phyloP scores from a whole-genome alignment of 2,113 vertebrate species.

The Echinops telfairi region DNA sequence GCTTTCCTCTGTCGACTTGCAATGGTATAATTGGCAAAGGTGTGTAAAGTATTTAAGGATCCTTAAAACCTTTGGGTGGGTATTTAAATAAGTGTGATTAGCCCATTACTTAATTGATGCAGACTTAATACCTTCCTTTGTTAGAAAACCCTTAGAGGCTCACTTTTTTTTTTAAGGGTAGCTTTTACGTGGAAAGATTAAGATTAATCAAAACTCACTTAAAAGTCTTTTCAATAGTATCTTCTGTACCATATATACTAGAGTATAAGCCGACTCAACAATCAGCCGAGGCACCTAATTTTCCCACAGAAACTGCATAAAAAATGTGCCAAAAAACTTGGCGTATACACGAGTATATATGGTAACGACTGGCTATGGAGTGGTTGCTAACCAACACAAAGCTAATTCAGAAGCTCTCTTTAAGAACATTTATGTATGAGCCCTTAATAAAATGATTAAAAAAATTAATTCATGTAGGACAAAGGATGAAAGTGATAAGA shows the following conservation, averaged over 20 bases:
- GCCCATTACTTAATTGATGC: slow-evolving; percentile 17
- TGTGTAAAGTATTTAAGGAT: slow-evolving; percentile 21
- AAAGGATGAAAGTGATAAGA: too few relatives aligned
- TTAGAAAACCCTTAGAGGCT: slow-evolving; percentile 34
- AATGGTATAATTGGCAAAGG: not conserved
- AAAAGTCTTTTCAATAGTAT: slow-evolving; percentile 70
- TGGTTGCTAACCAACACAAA: slow-evolving; percentile 14
- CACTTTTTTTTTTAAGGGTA: slow-evolving; percentile 32
- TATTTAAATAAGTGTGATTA: slow-evolving; percentile 45
- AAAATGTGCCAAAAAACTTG: too few relatives aligned
- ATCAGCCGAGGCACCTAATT: too few relatives aligned
- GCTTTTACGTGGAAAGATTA: slow-evolving; percentile 27
- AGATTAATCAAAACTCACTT: slow-evolving; percentile 62
- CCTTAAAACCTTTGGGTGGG: not conserved
- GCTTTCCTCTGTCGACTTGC: slow-evolving; percentile 39
- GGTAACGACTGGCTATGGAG: not conserved
- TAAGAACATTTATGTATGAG: too few relatives aligned
- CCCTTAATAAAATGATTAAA: too few relatives aligned
- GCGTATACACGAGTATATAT: not conserved
- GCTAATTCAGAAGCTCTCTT: slow-evolving; percentile 54
- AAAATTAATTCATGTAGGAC: too few relatives aligned
- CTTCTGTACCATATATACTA: slow-evolving; percentile 36
- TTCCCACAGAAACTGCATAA: too few relatives aligned
- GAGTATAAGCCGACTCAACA: too few relatives aligned
- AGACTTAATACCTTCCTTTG: not conserved